phyloP scores from a whole-genome alignment of 2,888 invertebrate species.

The Cabera pusaria region DNA sequence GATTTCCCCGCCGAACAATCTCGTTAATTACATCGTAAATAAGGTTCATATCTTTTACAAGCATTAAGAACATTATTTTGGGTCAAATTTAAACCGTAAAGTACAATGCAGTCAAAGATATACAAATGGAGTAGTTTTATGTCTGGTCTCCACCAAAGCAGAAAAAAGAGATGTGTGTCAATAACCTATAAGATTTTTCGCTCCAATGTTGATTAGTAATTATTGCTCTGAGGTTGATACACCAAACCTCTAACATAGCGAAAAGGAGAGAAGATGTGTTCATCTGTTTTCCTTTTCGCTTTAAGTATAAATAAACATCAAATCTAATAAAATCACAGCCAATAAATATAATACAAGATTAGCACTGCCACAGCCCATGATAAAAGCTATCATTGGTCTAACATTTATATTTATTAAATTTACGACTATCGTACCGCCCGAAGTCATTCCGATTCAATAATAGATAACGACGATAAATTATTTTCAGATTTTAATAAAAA shows the following conservation, averaged over 20 bases:
- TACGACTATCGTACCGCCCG: constrained; percentile 19
- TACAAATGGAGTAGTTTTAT: too few species aligned
- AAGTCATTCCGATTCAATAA: constrained; percentile 22
- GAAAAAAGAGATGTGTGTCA: too few species aligned
- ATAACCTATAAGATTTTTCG: too few species aligned
- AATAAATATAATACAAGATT: constrained; percentile 1
- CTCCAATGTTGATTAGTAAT: too few species aligned
- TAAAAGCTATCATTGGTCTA: constrained; percentile 15
- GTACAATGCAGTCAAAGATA: constrained; percentile 23
- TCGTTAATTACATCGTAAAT: constrained; percentile 35
- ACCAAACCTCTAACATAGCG: too few species aligned
- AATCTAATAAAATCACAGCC: too few species aligned
- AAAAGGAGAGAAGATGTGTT: too few species aligned
- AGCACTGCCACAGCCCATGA: constrained; percentile 3
- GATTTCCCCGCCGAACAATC: constrained; percentile 36
- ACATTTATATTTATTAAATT: constrained; percentile 24
- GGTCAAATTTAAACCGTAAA: constrained; percentile 18
- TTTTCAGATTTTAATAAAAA: constrained; percentile 23
- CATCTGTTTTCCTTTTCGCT: too few species aligned
- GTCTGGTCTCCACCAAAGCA: too few species aligned
- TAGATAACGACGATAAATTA: constrained; percentile 25
- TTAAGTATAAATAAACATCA: too few species aligned
- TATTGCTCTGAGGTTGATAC: too few species aligned
- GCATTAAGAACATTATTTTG: constrained; percentile 25
- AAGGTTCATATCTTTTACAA: constrained; percentile 31